These are phyloP conservation scores for Daboia siamensis DNA, from an alignment of 2,113 vertebrate genomes.

Conservation along the genomic window DNA sequence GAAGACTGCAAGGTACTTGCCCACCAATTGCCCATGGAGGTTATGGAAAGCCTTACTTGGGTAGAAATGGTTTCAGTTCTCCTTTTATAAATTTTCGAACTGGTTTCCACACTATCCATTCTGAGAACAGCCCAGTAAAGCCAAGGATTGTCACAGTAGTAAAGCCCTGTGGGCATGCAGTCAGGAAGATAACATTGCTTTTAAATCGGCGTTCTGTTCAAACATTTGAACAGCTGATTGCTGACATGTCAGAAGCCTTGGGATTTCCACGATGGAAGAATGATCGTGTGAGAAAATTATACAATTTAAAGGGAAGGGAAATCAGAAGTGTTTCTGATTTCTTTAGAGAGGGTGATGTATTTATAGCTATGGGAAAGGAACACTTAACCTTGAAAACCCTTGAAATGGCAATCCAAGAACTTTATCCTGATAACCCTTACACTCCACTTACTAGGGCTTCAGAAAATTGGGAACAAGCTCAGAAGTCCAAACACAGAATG, in stretches of 20 bases:
- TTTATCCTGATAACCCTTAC: conserved; percentile 78
- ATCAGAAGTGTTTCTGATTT: conserved; percentile 84
- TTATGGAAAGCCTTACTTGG: conserved; percentile 57
- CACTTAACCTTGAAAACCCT: conserved; percentile 79
- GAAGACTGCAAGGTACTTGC: conserved; percentile 65
- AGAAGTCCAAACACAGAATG: conserved; percentile 65
- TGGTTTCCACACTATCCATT: conserved; percentile 72
- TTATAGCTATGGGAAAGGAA: conserved; percentile 84
- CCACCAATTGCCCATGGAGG: conserved; percentile 53
- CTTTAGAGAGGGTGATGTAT: conserved; percentile 85
- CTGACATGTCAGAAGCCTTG: conserved; percentile 90
- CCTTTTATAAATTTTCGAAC: conserved; percentile 52
- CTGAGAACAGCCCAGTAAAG: conserved; percentile 81
- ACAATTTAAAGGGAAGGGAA: conserved; percentile 81
- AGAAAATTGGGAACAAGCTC: conserved; percentile 74
- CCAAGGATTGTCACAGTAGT: conserved; percentile 89
- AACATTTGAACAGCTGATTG: conserved; percentile 87
- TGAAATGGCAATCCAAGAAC: conserved; percentile 82
- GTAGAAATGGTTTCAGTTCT: conserved; percentile 38
- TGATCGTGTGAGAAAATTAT: conserved; percentile 84
- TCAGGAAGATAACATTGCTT: conserved; percentile 85
- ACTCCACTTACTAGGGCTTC: conserved; percentile 63
- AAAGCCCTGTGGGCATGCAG: conserved; percentile 71
- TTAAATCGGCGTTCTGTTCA: conserved; percentile 88
- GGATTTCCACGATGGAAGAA: conserved; percentile 90